These are phyloP conservation scores for Lepidochitona cinerea DNA, from an alignment of 2,888 invertebrate genomes.

Conservation along the genomic window DNA sequence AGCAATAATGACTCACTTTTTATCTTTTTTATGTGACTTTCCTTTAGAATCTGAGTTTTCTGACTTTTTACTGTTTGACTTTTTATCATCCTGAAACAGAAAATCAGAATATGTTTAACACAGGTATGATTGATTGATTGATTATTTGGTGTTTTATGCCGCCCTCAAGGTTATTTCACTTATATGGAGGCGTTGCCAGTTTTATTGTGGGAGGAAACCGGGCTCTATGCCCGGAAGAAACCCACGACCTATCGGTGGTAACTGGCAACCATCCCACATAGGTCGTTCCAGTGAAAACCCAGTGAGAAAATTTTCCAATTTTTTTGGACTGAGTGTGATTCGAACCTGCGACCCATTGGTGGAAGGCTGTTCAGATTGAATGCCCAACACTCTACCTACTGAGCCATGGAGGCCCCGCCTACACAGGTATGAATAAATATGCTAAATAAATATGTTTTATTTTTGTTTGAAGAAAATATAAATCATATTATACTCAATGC, in stretches of 20 bases:
- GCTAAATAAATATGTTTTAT: too few relatives aligned
- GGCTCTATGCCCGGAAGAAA: not conserved
- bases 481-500: too few relatives aligned
- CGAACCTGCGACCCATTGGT: too few relatives aligned
- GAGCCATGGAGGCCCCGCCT: too few relatives aligned
- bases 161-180: not conserved
- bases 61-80: conserved; percentile 18
- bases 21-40: conserved; percentile 45
- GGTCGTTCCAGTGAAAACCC: too few relatives aligned
- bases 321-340: too few relatives aligned
- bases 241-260: not conserved
- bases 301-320: too few relatives aligned
- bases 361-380: too few relatives aligned
- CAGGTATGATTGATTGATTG: not conserved
- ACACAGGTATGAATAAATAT: too few relatives aligned
- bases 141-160: not conserved
- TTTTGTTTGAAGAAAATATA: too few relatives aligned
- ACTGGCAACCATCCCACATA: too few relatives aligned
- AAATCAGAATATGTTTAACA: not conserved
- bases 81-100: conserved; percentile 38
- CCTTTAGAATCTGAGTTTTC: conserved; percentile 27
- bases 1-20: conserved; percentile 40
- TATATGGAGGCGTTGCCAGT: not conserved
- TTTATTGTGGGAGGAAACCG: not conserved
- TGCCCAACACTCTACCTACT: too few relatives aligned